Evolutionary conservation across 2,113 vertebrate species (phyloP), one percentile per base, ranked within the genome.

Genomic region (Corydoras sp.): DNA sequence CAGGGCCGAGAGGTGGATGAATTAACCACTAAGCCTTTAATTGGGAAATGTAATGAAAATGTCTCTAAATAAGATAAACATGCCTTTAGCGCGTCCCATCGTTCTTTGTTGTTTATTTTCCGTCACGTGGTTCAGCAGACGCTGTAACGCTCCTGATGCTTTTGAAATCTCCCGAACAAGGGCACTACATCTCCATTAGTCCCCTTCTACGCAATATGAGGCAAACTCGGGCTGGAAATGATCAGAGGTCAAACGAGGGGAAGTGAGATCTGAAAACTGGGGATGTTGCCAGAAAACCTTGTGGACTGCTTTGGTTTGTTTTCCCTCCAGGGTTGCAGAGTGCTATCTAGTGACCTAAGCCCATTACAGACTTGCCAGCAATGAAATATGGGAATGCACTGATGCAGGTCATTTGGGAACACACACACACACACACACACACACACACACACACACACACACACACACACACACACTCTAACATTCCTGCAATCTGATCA

Each of bases 331-430:
- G 18, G 69, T 48, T 53, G n/a, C 15, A 35, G 15, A 56, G 61
- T 31, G 61, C 69, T 72, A 43, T 64, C 32, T 64, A 10, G 60
- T 64, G 69, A 72, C 62, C 69, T 18, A 64, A 72, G 35, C 69
- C 69, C 62, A 72, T 72, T 72, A 72, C 61, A 31, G 18, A 35
- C 31, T 48, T 63, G 51, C 62, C 69, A 48, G 61, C 32, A n/a
- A 72, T 72, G 69, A 72, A 64, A 72, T 72, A 72, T 72, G 53
- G 69, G 62, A 18, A 63, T 63, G 35, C 51, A 56, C 60, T 63
- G 69, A 64, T 62, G 62, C 31, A 64, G 51, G 61, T 72, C 69
- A 64, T 51, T 32, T n/a, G 69, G 53, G 69, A 62, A 71, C 31
- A 54, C 60, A 63, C 69, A 64, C 58, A 70, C 49, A 15, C 48